These are phyloP conservation scores for Pristionchus fissidentatus DNA, from an alignment of 2,888 invertebrate genomes.

Conservation along the genomic window DNA sequence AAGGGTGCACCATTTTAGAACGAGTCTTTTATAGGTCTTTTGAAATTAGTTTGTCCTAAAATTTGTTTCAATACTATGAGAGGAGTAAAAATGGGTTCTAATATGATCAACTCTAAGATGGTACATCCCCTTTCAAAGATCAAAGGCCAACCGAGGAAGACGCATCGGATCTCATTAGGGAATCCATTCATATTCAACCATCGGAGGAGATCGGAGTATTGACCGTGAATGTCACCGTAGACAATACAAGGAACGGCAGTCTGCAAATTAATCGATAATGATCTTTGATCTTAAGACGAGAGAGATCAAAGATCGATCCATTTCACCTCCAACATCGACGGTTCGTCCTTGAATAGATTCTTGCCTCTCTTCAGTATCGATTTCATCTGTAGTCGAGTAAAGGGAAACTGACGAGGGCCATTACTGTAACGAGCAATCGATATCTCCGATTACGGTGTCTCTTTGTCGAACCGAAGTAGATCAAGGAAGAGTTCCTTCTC, in stretches of 20 bases:
- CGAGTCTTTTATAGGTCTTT: too few relatives aligned
- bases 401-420: slow-evolving; percentile 55
- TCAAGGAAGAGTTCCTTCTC: slow-evolving; percentile 29
- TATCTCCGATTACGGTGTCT: background rate
- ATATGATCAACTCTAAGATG: too few relatives aligned
- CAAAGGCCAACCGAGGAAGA: slow-evolving; percentile 53
- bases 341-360: slow-evolving; percentile 49
- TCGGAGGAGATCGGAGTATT: slow-evolving; percentile 58
- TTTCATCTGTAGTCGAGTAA: slow-evolving; percentile 49
- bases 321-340: slow-evolving; percentile 53
- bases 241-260: slow-evolving; percentile 55
- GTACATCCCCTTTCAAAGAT: too few relatives aligned
- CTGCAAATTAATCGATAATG: slow-evolving; percentile 46
- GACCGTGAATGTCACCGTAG: slow-evolving; percentile 63
- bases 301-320: background rate
- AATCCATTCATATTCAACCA: slow-evolving; percentile 65
- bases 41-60: too few relatives aligned
- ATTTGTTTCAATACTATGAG: too few relatives aligned
- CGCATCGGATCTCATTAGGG: slow-evolving; percentile 55
- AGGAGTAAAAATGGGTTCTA: too few relatives aligned
- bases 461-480: background rate
- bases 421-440: slow-evolving; percentile 43
- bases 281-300: background rate
- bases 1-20: too few relatives aligned
- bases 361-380: slow-evolving; percentile 50